A percentile compares a stretch with the other conserved stretches of the same genome.
phyloP scores from a whole-genome alignment of 1,140 invertebrate species.

The Drosophila nebulosa region DNA sequence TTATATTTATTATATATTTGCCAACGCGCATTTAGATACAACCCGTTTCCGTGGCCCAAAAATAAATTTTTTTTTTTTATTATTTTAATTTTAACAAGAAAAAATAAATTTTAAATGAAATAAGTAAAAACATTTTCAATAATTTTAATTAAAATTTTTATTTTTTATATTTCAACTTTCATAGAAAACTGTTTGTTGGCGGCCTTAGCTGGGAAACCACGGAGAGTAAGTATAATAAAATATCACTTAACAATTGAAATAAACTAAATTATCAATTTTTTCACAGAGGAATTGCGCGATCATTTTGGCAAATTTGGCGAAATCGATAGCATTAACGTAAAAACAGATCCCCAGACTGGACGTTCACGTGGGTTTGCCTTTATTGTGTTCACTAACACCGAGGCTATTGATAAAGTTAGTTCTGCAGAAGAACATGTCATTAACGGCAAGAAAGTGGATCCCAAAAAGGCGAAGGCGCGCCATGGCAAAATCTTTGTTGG shows the following conservation, averaged over 20 bases:
- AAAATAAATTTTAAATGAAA: background rate
- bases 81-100: background rate
- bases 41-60: conserved; percentile 27
- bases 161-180: conserved; percentile 74
- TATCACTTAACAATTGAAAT: background rate
- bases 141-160: conserved; percentile 23
- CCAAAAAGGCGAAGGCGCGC: conserved; percentile 96
- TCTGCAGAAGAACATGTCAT: conserved; percentile 93
- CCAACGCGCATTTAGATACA: conserved; percentile 47
- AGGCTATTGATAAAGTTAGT: conserved; percentile 95
- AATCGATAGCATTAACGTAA: conserved; percentile 96
- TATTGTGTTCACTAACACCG: conserved; percentile 94
- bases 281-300: conserved; percentile 94
- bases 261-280: conserved; percentile 15
- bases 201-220: conserved; percentile 98
- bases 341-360: conserved; percentile 94
- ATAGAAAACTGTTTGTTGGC: conserved; percentile 99
- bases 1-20: conserved; percentile 19
- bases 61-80: background rate
- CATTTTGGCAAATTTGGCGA: conserved; percentile 94
- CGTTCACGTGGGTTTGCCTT: conserved; percentile 96
- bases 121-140: background rate
- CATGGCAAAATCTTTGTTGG: conserved; percentile 98
- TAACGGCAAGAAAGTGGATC: conserved; percentile 96
- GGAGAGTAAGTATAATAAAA: conserved; percentile 90